Percentiles rank a stretch among this genome's conserved stretches.
phyloP scores from a whole-genome alignment of 2,888 invertebrate genomes.

The Gymnocheta viridis region DNA sequence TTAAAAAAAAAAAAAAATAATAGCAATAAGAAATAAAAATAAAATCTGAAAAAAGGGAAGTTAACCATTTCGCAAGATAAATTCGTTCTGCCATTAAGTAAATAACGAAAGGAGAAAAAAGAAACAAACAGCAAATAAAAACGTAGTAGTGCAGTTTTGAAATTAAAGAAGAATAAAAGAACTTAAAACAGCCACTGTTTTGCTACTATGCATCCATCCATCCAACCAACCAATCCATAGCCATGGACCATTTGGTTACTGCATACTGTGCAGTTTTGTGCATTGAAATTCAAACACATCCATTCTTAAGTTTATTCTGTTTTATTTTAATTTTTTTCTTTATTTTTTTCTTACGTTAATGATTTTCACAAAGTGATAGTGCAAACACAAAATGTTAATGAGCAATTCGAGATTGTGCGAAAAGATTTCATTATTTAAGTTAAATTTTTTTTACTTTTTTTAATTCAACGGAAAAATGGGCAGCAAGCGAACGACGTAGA shows the following conservation, averaged over 20 bases:
- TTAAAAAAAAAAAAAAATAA: background rate
- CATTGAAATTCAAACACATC: slow-evolving; percentile 24
- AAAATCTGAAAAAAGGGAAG: background rate
- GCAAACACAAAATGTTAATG: slow-evolving; percentile 83
- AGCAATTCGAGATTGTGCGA: slow-evolving; percentile 83
- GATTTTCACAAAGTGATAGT: slow-evolving; percentile 82
- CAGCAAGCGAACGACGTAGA: background rate
- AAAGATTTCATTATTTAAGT: slow-evolving; percentile 79
- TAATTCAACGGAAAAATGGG: slow-evolving; percentile 47
- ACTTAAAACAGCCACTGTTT: slow-evolving; percentile 49
- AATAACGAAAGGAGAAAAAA: background rate
- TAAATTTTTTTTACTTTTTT: slow-evolving; percentile 42
- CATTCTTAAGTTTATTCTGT: slow-evolving; percentile 42
- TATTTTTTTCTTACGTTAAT: slow-evolving; percentile 37
- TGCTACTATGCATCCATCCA: slow-evolving; percentile 23
- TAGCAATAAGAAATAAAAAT: no score
- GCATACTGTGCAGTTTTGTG: background rate
- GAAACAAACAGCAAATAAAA: background rate
- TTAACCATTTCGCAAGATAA: slow-evolving; percentile 38
- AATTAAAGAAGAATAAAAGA: slow-evolving; percentile 22
- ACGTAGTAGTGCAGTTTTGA: slow-evolving; percentile 14
- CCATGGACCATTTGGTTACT: slow-evolving; percentile 22
- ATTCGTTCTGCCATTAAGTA: slow-evolving; percentile 11
- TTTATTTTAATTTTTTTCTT: slow-evolving; percentile 10
- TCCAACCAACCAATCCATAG: background rate